Evolutionary conservation across 2,888 invertebrate genomes (phyloP).

Genomic region (Himalopsyche anomala): DNA sequence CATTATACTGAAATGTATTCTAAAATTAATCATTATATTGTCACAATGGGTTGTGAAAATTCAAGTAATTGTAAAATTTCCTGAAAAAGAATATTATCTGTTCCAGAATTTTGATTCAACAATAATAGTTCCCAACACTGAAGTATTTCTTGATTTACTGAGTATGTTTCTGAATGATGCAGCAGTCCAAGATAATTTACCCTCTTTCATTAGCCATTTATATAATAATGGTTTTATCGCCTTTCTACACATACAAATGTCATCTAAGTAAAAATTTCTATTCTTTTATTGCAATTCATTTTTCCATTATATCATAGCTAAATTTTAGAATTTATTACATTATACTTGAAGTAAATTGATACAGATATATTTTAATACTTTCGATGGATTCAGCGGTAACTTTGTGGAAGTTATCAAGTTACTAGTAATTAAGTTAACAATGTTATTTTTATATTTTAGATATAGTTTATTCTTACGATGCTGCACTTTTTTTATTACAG

Average conservation of each 20-base stretch:
- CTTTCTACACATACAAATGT: conserved; percentile 52
- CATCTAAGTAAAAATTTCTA: conserved; percentile 49
- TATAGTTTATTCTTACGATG: neutral
- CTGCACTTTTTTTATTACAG: conserved; percentile 47
- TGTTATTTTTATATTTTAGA: too few species aligned
- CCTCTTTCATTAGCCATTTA: conserved; percentile 53
- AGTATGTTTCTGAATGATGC: conserved; percentile 52
- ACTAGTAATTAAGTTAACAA: too few species aligned
- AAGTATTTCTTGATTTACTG: conserved; percentile 57
- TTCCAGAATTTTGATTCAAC: conserved; percentile 58
- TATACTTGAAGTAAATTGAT: neutral
- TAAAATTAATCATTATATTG: too few species aligned
- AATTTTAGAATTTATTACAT: neutral
- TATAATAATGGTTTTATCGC: conserved; percentile 54
- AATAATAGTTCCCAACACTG: conserved; percentile 55
- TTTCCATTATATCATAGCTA: neutral
- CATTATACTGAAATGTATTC: too few species aligned
- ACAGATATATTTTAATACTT: neutral
- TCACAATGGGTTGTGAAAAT: neutral
- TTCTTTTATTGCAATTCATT: neutral
- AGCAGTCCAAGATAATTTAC: conserved; percentile 23
- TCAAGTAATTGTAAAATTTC: neutral
- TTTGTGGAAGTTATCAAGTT: too few species aligned
- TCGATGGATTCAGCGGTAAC: too few species aligned
- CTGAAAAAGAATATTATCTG: neutral